phyloP scores from a whole-genome alignment of 2,888 invertebrate genomes.

The Amphiduros pacificus region DNA sequence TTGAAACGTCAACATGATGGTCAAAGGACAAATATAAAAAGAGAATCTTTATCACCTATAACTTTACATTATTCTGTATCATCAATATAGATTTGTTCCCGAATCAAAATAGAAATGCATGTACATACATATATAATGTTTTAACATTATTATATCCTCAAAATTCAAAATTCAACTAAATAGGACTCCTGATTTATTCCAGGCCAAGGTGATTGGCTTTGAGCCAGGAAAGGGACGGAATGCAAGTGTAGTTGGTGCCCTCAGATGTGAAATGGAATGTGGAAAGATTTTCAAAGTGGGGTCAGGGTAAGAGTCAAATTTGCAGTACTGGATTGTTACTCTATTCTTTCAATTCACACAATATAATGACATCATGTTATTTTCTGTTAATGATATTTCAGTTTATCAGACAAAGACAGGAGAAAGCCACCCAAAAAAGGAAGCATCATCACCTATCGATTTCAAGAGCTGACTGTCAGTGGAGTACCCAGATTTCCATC shows the following conservation, averaged over 20 bases:
- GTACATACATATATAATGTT: background rate
- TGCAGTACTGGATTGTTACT: too few species aligned
- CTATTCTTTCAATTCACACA: too few species aligned
- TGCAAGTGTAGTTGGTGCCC: constrained; percentile 41
- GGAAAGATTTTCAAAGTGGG: constrained; percentile 52
- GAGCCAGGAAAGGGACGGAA: constrained; percentile 47
- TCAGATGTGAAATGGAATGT: constrained; percentile 50
- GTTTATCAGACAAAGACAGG: constrained; percentile 46
- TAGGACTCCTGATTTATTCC: background rate
- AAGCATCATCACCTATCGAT: constrained; percentile 54
- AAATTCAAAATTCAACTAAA: background rate
- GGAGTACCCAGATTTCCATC: constrained; percentile 52
- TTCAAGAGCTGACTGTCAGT: constrained; percentile 52
- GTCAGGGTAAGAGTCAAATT: constrained; percentile 49
- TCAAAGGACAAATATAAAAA: too few species aligned
- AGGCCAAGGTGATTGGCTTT: constrained; percentile 53
- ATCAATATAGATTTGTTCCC: background rate
- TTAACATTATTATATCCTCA: background rate
- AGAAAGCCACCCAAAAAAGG: constrained; percentile 52
- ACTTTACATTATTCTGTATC: background rate
- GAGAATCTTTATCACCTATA: background rate
- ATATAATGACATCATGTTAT: too few species aligned
- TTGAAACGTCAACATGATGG: too few species aligned
- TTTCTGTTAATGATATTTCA: constrained; percentile 19
- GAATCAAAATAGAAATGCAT: background rate